phyloP scores from a whole-genome alignment of 2,113 vertebrate species.

The Bufo bufo region DNA sequence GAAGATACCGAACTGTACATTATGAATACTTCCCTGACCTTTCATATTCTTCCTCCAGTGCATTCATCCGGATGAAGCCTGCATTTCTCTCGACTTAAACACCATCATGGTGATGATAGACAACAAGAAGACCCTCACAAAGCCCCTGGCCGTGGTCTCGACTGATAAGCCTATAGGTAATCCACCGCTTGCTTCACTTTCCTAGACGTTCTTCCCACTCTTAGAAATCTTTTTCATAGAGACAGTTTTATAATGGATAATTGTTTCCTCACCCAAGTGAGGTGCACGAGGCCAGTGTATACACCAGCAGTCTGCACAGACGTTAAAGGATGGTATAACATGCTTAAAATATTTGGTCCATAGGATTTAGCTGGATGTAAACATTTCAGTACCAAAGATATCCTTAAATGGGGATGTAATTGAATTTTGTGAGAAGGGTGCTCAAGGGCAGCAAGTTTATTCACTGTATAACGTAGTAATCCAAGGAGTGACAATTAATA shows the following conservation, averaged over 20 bases:
- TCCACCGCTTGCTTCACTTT: not conserved
- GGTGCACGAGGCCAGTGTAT: slow-evolving; percentile 24
- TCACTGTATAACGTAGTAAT: not conserved
- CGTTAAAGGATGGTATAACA: slow-evolving; percentile 46
- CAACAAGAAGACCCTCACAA: slow-evolving; percentile 82
- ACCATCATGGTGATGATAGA: slow-evolving; percentile 86
- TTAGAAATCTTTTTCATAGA: too few relatives aligned
- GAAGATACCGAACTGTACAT: not conserved
- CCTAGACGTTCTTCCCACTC: too few relatives aligned
- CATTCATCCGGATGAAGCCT: slow-evolving; percentile 79
- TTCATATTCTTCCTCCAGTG: slow-evolving; percentile 75
- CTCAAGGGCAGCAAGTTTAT: not conserved
- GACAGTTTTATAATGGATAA: too few relatives aligned
- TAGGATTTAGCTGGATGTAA: slow-evolving; percentile 50
- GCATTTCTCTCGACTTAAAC: slow-evolving; percentile 73
- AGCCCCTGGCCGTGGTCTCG: slow-evolving; percentile 79
- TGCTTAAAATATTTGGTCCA: slow-evolving; percentile 48
- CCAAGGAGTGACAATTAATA: not conserved
- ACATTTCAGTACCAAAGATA: slow-evolving; percentile 51
- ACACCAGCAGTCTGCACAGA: slow-evolving; percentile 19
- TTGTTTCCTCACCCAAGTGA: not conserved
- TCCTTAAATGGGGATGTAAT: slow-evolving; percentile 55
- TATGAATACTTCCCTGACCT: slow-evolving; percentile 31
- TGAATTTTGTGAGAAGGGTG: slow-evolving; percentile 6
- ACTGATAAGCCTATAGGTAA: slow-evolving; percentile 69